Percentiles rank a stretch among this genome's conserved stretches.
phyloP scores from a whole-genome alignment of 1,140 invertebrate genomes.

The Vollenhovia emeryi region DNA sequence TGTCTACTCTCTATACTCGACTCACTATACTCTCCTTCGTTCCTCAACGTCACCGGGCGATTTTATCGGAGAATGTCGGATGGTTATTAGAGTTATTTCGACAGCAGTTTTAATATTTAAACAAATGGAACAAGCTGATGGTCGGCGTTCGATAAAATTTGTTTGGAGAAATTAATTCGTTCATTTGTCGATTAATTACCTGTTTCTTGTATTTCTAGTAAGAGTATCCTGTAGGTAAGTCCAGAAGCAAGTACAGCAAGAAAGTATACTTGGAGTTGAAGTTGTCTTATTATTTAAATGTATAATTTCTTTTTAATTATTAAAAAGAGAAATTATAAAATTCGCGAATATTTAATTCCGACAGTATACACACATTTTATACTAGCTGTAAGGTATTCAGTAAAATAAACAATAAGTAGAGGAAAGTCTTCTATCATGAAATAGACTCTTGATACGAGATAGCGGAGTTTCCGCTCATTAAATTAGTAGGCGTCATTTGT shows the following conservation, averaged over 20 bases:
- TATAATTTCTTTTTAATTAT: not conserved
- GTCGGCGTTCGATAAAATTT: not conserved
- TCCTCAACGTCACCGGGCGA: not conserved
- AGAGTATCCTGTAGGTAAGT: not conserved
- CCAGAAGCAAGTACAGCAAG: not conserved
- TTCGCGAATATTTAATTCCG: constrained; percentile 2
- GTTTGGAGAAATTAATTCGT: not conserved
- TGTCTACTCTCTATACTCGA: constrained; percentile 69
- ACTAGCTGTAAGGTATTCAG: not conserved
- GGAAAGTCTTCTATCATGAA: no score
- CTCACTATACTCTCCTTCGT: constrained; percentile 63
- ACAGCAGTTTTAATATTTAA: not conserved
- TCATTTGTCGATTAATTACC: not conserved
- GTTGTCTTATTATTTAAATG: not conserved
- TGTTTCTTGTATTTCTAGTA: not conserved
- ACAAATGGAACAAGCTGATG: not conserved
- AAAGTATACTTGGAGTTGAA: not conserved
- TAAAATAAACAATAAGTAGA: not conserved
- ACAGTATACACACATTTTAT: not conserved
- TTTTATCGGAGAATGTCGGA: not conserved
- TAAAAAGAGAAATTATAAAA: not conserved
- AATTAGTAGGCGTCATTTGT: no score
- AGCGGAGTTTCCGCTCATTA: no score
- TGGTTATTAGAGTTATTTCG: not conserved
- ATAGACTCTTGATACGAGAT: no score